Percentiles rank a stretch among this genome's conserved stretches.
phyloP scores from a whole-genome alignment of 1,140 invertebrate species.

The Megathymus violae region DNA sequence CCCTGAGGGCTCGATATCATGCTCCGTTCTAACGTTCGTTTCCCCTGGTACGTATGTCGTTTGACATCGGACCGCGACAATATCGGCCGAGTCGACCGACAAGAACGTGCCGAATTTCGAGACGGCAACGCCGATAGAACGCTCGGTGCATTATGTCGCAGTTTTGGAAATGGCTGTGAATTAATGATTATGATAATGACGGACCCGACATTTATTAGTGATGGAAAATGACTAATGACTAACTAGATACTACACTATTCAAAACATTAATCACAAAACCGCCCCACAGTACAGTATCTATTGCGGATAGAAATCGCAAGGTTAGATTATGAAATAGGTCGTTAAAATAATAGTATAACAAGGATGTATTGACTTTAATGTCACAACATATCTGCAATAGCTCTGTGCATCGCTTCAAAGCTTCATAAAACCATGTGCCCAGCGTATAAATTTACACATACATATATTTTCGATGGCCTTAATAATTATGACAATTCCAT shows the following conservation, averaged over 20 bases:
- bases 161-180: slow-evolving; percentile 29
- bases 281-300: not conserved
- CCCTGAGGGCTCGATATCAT: slow-evolving; percentile 99
- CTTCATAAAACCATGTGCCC: too few relatives aligned
- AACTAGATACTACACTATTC: too few relatives aligned
- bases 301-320: too few relatives aligned
- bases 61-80: slow-evolving; percentile 63
- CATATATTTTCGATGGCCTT: too few relatives aligned
- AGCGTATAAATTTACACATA: too few relatives aligned
- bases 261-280: too few relatives aligned
- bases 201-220: slow-evolving; percentile 16
- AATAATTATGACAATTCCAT: too few relatives aligned
- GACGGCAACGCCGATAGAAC: slow-evolving; percentile 61
- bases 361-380: too few relatives aligned
- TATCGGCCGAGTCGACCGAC: slow-evolving; percentile 52
- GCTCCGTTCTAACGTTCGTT: slow-evolving; percentile 90
- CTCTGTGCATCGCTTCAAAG: too few relatives aligned
- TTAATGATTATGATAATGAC: slow-evolving; percentile 15
- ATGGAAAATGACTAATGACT: not conserved
- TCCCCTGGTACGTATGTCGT: slow-evolving; percentile 75
- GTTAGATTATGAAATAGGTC: too few relatives aligned
- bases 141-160: slow-evolving; percentile 38
- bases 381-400: too few relatives aligned
- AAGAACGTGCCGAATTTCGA: slow-evolving; percentile 53
- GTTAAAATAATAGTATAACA: too few relatives aligned